Conservation (phyloP, 2,888 invertebrate species). For the Odontothrips loti region DNA sequence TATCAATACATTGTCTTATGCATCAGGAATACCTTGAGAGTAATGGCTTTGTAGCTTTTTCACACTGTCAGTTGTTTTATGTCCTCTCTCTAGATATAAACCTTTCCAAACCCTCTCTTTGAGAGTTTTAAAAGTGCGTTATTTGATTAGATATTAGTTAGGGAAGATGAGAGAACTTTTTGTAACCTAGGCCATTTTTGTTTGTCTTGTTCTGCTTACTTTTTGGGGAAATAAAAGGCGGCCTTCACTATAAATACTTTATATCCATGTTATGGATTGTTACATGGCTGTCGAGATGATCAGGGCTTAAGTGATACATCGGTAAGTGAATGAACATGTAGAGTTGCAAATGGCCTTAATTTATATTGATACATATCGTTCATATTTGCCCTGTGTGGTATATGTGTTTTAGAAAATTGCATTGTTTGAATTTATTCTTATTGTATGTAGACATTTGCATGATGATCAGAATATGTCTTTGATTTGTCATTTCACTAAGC, state of each 20-base stretch:
- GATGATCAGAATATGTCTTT: too few species aligned
- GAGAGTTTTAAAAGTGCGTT: background rate
- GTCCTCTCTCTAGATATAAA: background rate
- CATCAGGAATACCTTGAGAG: too few species aligned
- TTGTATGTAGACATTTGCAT: too few species aligned
- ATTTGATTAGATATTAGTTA: background rate
- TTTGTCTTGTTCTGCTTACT: conserved; percentile 5
- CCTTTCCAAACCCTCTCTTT: background rate
- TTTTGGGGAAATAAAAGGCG: background rate
- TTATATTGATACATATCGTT: too few species aligned
- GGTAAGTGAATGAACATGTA: background rate
- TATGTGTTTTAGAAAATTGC: too few species aligned
- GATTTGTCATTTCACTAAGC: too few species aligned
- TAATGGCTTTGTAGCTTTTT: too few species aligned
- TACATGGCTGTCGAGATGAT: conserved; percentile 35
- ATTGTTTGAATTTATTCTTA: too few species aligned
- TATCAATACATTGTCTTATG: too few species aligned
- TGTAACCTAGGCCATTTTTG: conserved; percentile 3
- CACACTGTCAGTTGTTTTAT: background rate
- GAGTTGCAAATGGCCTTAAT: background rate
- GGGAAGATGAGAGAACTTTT: background rate
- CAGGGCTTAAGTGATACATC: conserved; percentile 9
- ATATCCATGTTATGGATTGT: conserved; percentile 34
- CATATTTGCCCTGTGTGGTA: too few species aligned
- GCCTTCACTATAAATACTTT: conserved; percentile 34